Evolutionary conservation across 2,888 invertebrate genomes (phyloP), one percentile per base, ranked within the genome.

Genomic region (Calephelis perditalis): DNA sequence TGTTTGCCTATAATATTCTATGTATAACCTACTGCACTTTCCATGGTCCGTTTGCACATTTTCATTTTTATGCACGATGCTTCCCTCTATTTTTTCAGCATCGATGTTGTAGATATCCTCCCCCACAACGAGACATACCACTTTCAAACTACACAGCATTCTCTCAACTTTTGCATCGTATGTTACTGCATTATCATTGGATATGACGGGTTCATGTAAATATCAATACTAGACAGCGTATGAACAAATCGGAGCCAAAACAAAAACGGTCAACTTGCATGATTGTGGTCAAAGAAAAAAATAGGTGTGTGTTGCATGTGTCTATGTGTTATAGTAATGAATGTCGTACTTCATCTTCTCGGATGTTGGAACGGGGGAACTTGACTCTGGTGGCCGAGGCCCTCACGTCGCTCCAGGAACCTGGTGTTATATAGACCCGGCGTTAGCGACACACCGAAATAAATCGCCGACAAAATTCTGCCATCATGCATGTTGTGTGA

Each of bases 271-370:
- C 74, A 72, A 71, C 80, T 78, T 88, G 90, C 90, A 90, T 90
- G 90, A 85, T 82, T 88, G 88, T 89, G 77, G 60, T 63, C 59
- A 60, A 78, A 78, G 77, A 76, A 64, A 62, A 77, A 71, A 79
- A 80, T 87, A 88, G 86, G 83, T 85, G 86, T 88, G 90, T 90
- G 89, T 89, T 88, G 88, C 87, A 88, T 89, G 88, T 88, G 88
- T 89, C 86, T 89, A 78, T 76, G 82, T 85, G 78, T 73, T 77
- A 78, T 77, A 74, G 77, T 82, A 74, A 81, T 88, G 79, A 74
- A 83, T 88, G 88, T 89, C 90, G 89, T 89, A 86, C 85, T 82
- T 86, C 86, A 86, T 88, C 86, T 86, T 82, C 80, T 72, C 71
- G 79, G 78, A 87, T 81, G 79, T 74, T 84, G 87, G 88, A 80